These are phyloP conservation scores for Cygnus atratus DNA, from an alignment of 2,113 vertebrate genomes.

Conservation along the genomic window DNA sequence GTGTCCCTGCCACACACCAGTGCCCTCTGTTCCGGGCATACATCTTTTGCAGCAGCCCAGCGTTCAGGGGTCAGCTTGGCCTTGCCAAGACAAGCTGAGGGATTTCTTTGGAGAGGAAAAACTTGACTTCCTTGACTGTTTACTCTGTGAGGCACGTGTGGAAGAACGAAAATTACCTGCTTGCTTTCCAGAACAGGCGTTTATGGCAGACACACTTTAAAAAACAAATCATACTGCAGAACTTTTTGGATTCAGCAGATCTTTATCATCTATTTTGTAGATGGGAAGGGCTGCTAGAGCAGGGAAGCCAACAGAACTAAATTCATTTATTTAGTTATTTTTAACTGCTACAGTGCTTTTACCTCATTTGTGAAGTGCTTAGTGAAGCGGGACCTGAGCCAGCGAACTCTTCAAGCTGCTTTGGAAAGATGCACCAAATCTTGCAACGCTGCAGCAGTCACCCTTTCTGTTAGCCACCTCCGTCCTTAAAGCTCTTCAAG, in stretches of 20 bases:
- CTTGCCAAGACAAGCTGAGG: background rate
- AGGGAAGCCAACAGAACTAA: background rate
- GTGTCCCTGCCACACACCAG: background rate
- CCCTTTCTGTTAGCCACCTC: background rate
- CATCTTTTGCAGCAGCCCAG: background rate
- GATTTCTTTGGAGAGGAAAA: background rate
- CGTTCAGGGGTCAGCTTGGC: background rate
- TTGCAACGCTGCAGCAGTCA: background rate
- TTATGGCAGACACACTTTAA: background rate
- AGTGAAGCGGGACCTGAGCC: background rate
- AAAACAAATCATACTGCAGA: background rate
- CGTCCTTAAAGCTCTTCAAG: background rate
- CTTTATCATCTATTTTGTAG: background rate
- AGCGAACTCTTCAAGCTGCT: background rate
- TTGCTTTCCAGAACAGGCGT: background rate
- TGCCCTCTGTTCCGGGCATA: fast-evolving
- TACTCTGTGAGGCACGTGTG: background rate
- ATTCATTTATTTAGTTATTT: background rate
- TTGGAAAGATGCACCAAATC: background rate
- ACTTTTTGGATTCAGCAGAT: background rate
- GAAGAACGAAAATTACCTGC: background rate
- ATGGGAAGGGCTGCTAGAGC: background rate
- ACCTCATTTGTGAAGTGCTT: background rate
- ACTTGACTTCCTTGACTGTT: background rate
- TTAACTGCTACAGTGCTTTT: background rate